Conservation (phyloP, 2,888 invertebrate species). For the Lissocephala sabroskyi region DNA sequence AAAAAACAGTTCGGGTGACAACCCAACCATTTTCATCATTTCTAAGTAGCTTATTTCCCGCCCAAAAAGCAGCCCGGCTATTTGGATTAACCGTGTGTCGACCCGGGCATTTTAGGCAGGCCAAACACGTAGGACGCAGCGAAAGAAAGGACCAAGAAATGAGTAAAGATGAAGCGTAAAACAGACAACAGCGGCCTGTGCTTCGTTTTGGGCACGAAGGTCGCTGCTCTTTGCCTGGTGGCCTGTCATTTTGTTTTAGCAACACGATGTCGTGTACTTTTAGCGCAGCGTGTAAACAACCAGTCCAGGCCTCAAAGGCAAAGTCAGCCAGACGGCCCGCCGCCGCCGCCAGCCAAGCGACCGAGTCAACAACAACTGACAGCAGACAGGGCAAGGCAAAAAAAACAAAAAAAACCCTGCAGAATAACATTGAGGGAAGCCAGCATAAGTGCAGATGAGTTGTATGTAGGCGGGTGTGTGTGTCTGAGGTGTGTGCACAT, state of each 20-base stretch:
- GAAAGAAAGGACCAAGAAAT: conserved; percentile 19
- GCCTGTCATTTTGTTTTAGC: conserved; percentile 37
- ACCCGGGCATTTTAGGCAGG: conserved; percentile 20
- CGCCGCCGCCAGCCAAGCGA: too few species aligned
- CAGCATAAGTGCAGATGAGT: not conserved
- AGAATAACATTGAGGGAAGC: too few species aligned
- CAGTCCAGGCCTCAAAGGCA: conserved; percentile 14
- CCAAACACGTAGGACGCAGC: conserved; percentile 30
- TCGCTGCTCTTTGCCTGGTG: conserved; percentile 36
- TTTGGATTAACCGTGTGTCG: conserved; percentile 3
- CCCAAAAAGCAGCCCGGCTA: conserved; percentile 28
- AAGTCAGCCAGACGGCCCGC: conserved; percentile 11
- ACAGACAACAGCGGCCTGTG: conserved; percentile 36
- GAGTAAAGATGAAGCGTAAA: conserved; percentile 12
- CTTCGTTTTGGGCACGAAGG: conserved; percentile 25
- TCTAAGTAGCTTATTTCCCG: conserved; percentile 42
- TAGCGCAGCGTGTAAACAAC: conserved; percentile 33
- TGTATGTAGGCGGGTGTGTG: conserved; percentile 5
- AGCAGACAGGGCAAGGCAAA: conserved; percentile 1
- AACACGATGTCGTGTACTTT: conserved; percentile 4
- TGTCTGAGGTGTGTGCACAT: conserved; percentile 20
- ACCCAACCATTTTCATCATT: too few species aligned
- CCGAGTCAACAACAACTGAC: conserved; percentile 7
- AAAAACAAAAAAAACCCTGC: not conserved
- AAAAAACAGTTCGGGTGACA: too few species aligned